These are phyloP conservation scores for Meliscaeva auricollis DNA, from an alignment of 2,888 invertebrate species.

Conservation along the genomic window DNA sequence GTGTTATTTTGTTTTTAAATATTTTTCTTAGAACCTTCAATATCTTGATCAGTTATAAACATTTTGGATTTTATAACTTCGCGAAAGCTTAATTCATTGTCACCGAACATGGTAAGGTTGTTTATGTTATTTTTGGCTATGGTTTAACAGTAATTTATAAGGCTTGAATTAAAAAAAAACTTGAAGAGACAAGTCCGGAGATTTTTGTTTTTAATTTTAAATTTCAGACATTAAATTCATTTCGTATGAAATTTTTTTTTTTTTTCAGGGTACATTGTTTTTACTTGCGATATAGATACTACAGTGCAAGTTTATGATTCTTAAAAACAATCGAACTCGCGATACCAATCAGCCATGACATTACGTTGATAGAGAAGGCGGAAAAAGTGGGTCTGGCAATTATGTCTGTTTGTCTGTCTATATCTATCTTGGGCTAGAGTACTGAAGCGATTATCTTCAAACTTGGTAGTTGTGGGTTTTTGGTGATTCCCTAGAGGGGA, in stretches of 20 bases:
- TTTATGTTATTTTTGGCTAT: not conserved
- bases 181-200: constrained; percentile 10
- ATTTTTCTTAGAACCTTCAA: constrained; percentile 43
- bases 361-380: too few species aligned
- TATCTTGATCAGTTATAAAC: constrained; percentile 18
- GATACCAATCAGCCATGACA: too few species aligned
- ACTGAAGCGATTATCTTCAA: too few species aligned
- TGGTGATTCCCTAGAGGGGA: too few species aligned
- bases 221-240: constrained; percentile 36
- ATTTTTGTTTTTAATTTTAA: constrained; percentile 14
- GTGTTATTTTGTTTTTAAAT: not conserved
- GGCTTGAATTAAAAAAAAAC: constrained; percentile 27
- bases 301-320: too few species aligned
- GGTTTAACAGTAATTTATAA: constrained; percentile 36
- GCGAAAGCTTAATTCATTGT: constrained; percentile 47
- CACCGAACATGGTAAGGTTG: constrained; percentile 31
- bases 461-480: too few species aligned
- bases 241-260: not conserved
- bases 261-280: not conserved
- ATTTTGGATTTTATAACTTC: constrained; percentile 43
- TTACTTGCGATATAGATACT: too few species aligned
- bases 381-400: too few species aligned
- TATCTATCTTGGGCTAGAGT: too few species aligned
- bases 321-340: too few species aligned
- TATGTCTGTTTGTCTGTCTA: too few species aligned